Percentiles rank a stretch among this genome's conserved stretches.
Conservation (phyloP, 2,113 vertebrate species). For the Lontra canadensis region DNA sequence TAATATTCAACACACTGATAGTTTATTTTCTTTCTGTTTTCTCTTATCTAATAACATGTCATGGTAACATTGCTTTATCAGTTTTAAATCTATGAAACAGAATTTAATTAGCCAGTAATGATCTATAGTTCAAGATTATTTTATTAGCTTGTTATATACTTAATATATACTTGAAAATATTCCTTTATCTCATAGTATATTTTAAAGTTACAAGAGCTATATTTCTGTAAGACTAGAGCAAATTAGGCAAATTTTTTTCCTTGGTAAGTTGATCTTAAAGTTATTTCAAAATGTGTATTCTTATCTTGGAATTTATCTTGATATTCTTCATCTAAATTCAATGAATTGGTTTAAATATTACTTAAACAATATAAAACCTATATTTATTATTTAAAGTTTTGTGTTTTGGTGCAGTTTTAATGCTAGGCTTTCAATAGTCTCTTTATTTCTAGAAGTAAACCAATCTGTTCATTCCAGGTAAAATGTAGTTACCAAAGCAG, state of each 20-base stretch:
- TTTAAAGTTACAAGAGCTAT: neutral
- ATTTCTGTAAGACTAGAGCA: neutral
- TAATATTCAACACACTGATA: neutral
- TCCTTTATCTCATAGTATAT: neutral
- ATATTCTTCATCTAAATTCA: neutral
- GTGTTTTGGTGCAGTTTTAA: neutral
- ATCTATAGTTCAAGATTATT: constrained; percentile 16
- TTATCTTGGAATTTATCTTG: neutral
- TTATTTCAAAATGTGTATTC: neutral
- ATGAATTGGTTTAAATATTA: neutral
- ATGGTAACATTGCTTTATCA: neutral
- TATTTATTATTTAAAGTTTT: neutral
- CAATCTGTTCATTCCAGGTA: neutral
- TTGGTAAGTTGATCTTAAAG: neutral
- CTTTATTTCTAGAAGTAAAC: neutral
- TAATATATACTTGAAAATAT: neutral
- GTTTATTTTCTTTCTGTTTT: neutral
- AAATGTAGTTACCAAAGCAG: neutral
- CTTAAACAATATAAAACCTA: neutral
- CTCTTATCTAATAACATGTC: neutral
- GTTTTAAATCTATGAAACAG: constrained; percentile 21
- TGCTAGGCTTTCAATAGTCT: neutral
- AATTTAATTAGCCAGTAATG: constrained; percentile 59
- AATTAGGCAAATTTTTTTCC: neutral
- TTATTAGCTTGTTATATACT: neutral